A percentile compares a stretch with the other conserved stretches of the same genome.
phyloP scores from a whole-genome alignment of 2,797 vertebrate genomes.

The Euthynnus affinis region DNA sequence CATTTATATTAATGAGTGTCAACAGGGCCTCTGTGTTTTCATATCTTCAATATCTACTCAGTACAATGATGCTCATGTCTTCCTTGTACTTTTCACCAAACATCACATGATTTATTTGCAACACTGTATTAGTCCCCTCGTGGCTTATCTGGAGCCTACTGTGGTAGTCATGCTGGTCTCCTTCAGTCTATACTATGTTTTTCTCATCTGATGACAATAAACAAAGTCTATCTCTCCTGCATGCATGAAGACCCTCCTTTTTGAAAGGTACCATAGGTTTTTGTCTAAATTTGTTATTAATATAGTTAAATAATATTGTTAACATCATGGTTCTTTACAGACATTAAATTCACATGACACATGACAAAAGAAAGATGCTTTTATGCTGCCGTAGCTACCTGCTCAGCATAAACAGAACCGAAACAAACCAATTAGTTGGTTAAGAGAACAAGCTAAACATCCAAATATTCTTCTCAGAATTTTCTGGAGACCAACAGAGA shows the following conservation, averaged over 20 bases:
- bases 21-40: slow-evolving; percentile 1
- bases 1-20: slow-evolving; percentile 8
- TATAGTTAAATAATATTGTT: background rate
- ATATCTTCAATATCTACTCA: background rate
- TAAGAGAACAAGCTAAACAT: too few species aligned
- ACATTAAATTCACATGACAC: background rate
- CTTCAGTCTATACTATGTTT: background rate
- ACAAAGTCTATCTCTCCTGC: background rate
- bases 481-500: too few species aligned
- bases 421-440: too few species aligned
- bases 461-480: too few species aligned
- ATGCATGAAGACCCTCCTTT: background rate
- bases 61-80: background rate
- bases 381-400: too few species aligned
- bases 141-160: background rate
- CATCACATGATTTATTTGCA: slow-evolving; percentile 21
- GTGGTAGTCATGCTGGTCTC: background rate
- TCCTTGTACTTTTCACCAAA: slow-evolving; percentile 19
- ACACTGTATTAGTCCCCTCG: background rate
- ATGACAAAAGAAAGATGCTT: too few species aligned
- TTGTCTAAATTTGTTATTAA: too few species aligned
- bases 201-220: background rate
- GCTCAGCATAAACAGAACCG: too few species aligned
- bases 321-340: background rate
- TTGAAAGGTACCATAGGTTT: too few species aligned